Percentiles rank a stretch among this genome's conserved stretches.
phyloP scores from a whole-genome alignment of 2,113 vertebrate species.

The Microtus oregoni region DNA sequence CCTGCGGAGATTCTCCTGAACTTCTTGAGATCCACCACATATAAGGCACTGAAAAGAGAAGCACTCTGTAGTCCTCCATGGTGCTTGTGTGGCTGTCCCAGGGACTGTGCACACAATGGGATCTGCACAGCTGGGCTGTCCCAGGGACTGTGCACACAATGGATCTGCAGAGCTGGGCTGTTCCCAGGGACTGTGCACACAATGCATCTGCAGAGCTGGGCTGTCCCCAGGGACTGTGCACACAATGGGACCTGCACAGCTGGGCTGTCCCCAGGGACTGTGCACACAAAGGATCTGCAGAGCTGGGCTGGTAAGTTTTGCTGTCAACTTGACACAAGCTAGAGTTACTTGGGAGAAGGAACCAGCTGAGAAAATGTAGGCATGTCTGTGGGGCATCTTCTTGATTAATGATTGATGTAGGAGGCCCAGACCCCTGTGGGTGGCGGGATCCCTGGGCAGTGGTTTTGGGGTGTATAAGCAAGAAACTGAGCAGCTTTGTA shows the following conservation, averaged over 20 bases:
- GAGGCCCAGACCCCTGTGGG: neutral
- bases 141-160: neutral
- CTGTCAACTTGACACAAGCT: neutral
- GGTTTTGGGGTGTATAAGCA: neutral
- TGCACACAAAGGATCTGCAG: accelerated
- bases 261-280: neutral
- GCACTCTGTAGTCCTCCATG: neutral
- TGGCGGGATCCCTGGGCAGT: too few species aligned
- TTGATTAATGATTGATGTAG: neutral
- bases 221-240: neutral
- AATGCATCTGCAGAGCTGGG: neutral
- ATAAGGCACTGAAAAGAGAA: slow-evolving; percentile 90
- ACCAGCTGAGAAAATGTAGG: too few species aligned
- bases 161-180: too few species aligned
- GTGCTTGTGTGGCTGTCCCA: neutral
- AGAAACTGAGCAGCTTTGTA: neutral
- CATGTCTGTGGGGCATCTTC: too few species aligned
- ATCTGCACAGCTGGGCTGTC: neutral
- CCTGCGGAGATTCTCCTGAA: slow-evolving; percentile 97
- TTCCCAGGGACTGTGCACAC: neutral
- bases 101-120: neutral
- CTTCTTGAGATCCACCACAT: slow-evolving; percentile 97
- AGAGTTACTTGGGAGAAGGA: neutral
- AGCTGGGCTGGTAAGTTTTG: neutral
- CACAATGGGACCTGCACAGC: too few species aligned